Evolutionary conservation across 2,797 vertebrate genomes (phyloP).

Genomic region (Poecile montanus): DNA sequence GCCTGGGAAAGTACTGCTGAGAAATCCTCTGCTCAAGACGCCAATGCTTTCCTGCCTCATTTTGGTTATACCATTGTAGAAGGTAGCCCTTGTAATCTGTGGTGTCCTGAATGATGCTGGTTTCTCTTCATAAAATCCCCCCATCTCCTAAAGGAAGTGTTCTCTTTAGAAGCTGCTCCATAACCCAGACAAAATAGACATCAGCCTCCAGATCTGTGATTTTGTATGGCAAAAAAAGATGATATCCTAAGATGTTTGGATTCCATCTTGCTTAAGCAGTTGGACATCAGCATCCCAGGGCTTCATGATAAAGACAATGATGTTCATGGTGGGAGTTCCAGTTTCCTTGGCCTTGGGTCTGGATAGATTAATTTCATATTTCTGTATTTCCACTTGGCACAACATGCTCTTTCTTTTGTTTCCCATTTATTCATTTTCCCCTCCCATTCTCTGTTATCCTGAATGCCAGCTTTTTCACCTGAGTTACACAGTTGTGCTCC

Average conservation of each 20-base stretch:
- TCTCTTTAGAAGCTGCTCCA: not conserved
- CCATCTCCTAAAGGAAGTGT: not conserved
- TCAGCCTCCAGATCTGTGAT: not conserved
- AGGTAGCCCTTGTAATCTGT: not conserved
- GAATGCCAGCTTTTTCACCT: not conserved
- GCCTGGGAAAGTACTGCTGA: not conserved
- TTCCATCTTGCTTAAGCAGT: not conserved
- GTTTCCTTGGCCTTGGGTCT: not conserved
- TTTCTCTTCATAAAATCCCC: not conserved
- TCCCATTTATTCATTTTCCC: not conserved
- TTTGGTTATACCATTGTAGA: not conserved
- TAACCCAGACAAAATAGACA: not conserved
- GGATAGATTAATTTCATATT: not conserved
- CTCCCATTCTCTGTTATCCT: not conserved
- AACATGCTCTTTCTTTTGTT: not conserved
- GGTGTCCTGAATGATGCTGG: not conserved
- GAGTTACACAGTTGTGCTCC: not conserved
- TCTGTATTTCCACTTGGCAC: not conserved
- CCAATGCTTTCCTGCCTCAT: accelerated
- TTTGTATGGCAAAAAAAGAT: not conserved
- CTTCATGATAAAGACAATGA: not conserved
- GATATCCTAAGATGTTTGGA: not conserved
- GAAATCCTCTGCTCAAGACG: not conserved
- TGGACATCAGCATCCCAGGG: not conserved
- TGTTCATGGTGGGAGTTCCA: not conserved